Conservation (phyloP, 92 coral and sea anemone genomes). For the Palythoa heliodiscus region DNA sequence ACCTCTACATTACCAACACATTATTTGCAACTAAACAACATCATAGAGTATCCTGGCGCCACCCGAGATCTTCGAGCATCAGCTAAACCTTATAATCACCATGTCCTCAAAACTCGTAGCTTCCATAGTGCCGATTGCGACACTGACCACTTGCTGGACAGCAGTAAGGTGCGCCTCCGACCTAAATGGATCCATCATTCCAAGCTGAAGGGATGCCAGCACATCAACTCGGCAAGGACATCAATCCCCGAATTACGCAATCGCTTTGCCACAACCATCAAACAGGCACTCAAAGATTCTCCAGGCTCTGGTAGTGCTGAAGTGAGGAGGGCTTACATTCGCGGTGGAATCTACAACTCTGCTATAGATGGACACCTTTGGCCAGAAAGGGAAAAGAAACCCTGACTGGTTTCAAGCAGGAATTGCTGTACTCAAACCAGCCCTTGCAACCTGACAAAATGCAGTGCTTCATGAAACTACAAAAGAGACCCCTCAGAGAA, state of each 20-base stretch:
- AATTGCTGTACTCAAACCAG: conserved; percentile 43
- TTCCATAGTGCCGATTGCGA: conserved; percentile 29
- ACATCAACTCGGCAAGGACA: not conserved
- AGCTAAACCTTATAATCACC: conserved; percentile 45
- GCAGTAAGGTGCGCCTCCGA: conserved; percentile 8
- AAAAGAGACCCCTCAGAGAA: conserved; percentile 23
- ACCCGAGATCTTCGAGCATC: conserved; percentile 48
- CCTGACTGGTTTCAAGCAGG: conserved; percentile 50
- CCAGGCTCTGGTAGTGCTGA: conserved; percentile 9
- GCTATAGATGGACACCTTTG: conserved; percentile 50
- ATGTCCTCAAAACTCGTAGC: conserved; percentile 29
- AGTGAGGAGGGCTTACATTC: conserved; percentile 38
- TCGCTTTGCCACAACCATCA: conserved; percentile 1
- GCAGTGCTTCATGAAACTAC: not conserved
- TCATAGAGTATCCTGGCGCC: conserved; percentile 37
- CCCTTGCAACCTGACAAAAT: conserved; percentile 27
- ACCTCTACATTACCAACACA: conserved; percentile 31
- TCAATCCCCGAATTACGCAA: not conserved
- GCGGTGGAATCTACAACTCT: conserved; percentile 25
- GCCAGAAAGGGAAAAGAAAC: conserved; percentile 41
- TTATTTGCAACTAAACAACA: conserved; percentile 30
- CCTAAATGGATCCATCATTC: too few species aligned
- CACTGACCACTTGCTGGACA: not conserved
- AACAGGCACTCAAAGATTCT: not conserved
- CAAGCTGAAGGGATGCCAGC: not conserved